Base-by-base conservation (phyloP, 1,140 invertebrate genomes). In the Tetramorium parvispinum region DNA sequence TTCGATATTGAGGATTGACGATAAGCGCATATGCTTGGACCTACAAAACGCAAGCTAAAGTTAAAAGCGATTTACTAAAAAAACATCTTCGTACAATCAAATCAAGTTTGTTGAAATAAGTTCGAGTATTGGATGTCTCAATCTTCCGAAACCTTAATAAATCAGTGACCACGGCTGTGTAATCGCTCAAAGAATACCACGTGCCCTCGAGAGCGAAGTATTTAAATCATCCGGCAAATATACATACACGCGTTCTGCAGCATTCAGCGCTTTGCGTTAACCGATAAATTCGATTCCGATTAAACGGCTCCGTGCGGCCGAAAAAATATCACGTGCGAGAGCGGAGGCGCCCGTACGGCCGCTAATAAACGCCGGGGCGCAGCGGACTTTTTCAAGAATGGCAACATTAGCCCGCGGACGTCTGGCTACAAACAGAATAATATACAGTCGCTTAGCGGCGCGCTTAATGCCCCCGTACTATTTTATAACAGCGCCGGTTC, bases 371-470 rank as follows among this genome's bases (percentile, higher is more conserved):
- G 65, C 49, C 32, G 8, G 40, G 63, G 68, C 46, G 85, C 70
- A 55, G 82, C 88, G 79, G 70, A 88, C 55, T 86, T 89, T 89
- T 89, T 86, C 88, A 73, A 89, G 83, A 51, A 73, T 57, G 49
- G 68, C 57, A 85, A 85, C 73, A 85, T 85, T 77, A 85, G 73
- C 70, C 46, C 27, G 71, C 66, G 16, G 49, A 88, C 65, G 49
- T 61, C 21, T 81, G 49, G 27, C 51, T 59, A 78, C 88, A 85
- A 90, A 91, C 86, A 90, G 89, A 91, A 91, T 88, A 90, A 91
- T 70, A 90, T 85, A 90, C 89, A 85, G 68, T 90, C 89, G 59
- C 83, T 90, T 86, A 81, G 61, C 59, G 51, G 78, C 21, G 51
- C 82, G 87, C 81, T 90, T 82, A 77, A 90, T 90, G 76, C 82